Evolutionary conservation across 2,888 invertebrate genomes (phyloP).

Genomic region (Cristatella mucedo): DNA sequence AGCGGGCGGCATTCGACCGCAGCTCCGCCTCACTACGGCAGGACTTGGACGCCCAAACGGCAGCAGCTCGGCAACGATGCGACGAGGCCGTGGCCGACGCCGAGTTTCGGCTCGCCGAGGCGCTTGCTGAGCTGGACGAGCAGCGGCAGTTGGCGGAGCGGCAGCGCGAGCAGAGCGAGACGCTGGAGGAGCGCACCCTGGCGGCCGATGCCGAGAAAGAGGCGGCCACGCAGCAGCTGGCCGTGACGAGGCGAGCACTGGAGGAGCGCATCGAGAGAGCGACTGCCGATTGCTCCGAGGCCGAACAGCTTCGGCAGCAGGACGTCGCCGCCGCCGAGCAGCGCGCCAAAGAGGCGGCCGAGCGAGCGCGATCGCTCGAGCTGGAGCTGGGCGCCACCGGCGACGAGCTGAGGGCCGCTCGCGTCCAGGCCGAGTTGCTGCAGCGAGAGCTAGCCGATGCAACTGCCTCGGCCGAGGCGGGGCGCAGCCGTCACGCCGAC

Average conservation of each 20-base stretch:
- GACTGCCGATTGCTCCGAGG: background rate
- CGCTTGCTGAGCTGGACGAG: background rate
- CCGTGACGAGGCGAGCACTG: no score
- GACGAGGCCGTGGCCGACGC: background rate
- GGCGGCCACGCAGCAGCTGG: no score
- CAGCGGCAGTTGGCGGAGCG: background rate
- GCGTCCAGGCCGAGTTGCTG: background rate
- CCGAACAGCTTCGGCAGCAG: background rate
- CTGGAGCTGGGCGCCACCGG: background rate
- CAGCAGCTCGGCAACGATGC: background rate
- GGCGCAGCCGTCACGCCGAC: background rate
- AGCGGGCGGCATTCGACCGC: background rate
- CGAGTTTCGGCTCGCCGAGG: background rate
- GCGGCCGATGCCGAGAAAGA: no score
- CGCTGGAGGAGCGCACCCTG: background rate
- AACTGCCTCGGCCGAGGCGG: background rate
- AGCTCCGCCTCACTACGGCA: background rate
- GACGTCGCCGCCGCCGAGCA: background rate
- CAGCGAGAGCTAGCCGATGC: background rate
- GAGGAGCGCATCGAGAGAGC: no score
- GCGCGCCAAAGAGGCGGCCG: no score
- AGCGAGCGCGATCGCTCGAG: no score
- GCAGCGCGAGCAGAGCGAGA: background rate
- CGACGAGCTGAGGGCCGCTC: background rate
- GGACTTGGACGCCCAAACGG: background rate